Conservation (phyloP, 2,888 invertebrate species). For the Theretra japonica region DNA sequence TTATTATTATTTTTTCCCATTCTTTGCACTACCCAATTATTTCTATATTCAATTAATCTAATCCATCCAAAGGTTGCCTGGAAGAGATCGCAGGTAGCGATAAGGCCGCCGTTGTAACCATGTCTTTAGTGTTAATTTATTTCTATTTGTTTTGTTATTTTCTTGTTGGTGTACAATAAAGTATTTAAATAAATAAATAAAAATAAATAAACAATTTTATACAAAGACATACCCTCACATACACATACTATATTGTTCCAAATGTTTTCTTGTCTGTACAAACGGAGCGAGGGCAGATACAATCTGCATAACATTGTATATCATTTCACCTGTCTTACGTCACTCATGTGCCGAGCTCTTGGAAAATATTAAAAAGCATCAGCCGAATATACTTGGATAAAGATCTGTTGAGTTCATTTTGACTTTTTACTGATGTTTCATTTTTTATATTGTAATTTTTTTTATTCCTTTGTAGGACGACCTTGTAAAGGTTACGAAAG, state of each 20-base stretch:
- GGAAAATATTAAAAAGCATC: conserved; percentile 1
- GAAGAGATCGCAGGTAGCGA: too few species aligned
- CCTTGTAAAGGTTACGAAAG: too few species aligned
- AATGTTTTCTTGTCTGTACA: not conserved
- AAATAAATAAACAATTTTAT: not conserved
- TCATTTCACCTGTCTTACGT: not conserved
- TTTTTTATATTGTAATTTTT: not conserved
- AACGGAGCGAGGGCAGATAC: not conserved
- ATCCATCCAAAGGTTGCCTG: too few species aligned
- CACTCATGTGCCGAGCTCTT: not conserved
- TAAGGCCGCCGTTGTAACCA: too few species aligned
- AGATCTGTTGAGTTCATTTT: too few species aligned
- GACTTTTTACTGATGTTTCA: not conserved
- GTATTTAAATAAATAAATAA: too few species aligned
- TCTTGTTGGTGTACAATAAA: too few species aligned
- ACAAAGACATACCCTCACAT: not conserved
- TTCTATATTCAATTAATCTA: too few species aligned
- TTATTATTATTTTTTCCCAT: too few species aligned
- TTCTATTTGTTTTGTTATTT: too few species aligned
- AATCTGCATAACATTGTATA: conserved; percentile 5
- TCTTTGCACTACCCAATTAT: too few species aligned
- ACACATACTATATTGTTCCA: not conserved
- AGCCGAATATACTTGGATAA: not conserved
- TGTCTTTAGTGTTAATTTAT: too few species aligned
- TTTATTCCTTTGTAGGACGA: not conserved